These are phyloP conservation scores for Drosophila affinis DNA, from an alignment of 2,888 invertebrate genomes.

Conservation along the genomic window DNA sequence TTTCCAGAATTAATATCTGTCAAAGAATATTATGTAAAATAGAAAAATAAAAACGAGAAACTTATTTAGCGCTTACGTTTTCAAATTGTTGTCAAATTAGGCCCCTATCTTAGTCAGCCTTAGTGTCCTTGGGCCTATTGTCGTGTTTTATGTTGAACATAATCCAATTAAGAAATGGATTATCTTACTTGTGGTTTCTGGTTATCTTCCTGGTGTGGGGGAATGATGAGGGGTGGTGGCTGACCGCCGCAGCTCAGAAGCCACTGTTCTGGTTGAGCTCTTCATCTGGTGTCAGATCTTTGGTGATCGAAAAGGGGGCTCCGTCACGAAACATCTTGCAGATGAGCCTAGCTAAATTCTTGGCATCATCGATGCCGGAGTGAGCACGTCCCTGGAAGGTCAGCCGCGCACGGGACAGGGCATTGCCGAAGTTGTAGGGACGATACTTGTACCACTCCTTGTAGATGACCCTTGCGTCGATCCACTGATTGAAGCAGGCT, in stretches of 20 bases:
- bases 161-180: too few species aligned
- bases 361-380: slow-evolving; percentile 87
- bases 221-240: too few species aligned
- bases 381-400: slow-evolving; percentile 86
- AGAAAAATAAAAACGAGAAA: too few species aligned
- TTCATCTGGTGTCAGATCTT: slow-evolving; percentile 82
- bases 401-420: slow-evolving; percentile 85
- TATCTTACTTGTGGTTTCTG: too few species aligned
- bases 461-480: slow-evolving; percentile 86
- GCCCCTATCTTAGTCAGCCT: too few species aligned
- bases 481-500: slow-evolving; percentile 86
- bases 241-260: slow-evolving; percentile 57
- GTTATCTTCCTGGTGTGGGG: too few species aligned
- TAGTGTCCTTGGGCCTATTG: too few species aligned
- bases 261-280: slow-evolving; percentile 81
- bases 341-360: slow-evolving; percentile 86
- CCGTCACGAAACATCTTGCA: slow-evolving; percentile 86
- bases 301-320: slow-evolving; percentile 85
- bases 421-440: slow-evolving; percentile 85
- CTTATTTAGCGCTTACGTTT: too few species aligned
- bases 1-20: too few species aligned
- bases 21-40: too few species aligned
- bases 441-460: slow-evolving; percentile 85
- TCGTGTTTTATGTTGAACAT: too few species aligned
- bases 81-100: too few species aligned